Evolutionary conservation across 2,113 vertebrate species (phyloP).

Genomic region (Hoplias malabaricus): DNA sequence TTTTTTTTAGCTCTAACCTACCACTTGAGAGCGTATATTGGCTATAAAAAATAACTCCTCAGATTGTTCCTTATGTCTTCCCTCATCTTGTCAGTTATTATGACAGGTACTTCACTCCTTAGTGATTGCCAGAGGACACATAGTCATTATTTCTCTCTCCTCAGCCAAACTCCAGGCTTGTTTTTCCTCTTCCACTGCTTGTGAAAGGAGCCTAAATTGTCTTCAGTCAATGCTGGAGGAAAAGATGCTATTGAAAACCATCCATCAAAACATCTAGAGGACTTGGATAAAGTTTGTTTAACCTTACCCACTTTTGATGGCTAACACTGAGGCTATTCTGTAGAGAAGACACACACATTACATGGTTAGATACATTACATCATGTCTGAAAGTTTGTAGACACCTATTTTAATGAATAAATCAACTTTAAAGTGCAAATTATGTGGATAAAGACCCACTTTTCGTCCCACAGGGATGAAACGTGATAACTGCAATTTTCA

Average conservation of each 20-base stretch:
- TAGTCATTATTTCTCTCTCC: constrained; percentile 15
- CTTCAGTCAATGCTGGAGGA: constrained; percentile 47
- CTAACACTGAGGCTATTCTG: not conserved
- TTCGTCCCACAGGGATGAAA: too few species aligned
- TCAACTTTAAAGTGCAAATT: too few species aligned
- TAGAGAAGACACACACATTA: not conserved
- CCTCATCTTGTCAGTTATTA: not conserved
- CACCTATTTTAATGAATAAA: too few species aligned
- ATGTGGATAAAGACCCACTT: too few species aligned
- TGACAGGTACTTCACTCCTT: not conserved
- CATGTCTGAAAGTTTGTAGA: too few species aligned
- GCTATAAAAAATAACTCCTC: not conserved
- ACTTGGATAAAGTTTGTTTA: constrained; percentile 54
- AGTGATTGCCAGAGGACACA: not conserved
- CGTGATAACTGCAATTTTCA: too few species aligned
- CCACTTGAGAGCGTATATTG: not conserved
- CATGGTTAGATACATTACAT: too few species aligned
- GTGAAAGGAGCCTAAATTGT: constrained; percentile 42
- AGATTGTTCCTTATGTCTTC: not conserved
- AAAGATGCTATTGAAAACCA: constrained; percentile 43
- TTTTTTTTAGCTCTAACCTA: not conserved
- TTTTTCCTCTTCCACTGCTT: not conserved
- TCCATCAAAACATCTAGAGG: constrained; percentile 55
- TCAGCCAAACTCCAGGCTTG: not conserved
- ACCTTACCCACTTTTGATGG: constrained; percentile 48